Evolutionary conservation across 2,113 vertebrate genomes (phyloP).

Genomic region (Gymnocephalus cernua): DNA sequence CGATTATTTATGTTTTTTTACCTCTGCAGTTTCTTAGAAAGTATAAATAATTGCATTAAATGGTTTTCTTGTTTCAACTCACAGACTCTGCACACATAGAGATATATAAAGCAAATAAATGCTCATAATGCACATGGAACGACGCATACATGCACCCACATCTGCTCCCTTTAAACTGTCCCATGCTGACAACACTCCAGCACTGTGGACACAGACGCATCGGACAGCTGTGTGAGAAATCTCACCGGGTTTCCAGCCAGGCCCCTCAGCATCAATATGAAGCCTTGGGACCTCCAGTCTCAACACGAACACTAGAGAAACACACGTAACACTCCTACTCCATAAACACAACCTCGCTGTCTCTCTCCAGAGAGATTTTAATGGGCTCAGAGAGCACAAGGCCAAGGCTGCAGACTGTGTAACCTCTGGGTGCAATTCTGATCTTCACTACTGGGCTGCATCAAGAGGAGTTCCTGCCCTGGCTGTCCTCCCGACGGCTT

Average conservation of each 20-base stretch:
- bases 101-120: not conserved
- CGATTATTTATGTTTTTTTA: not conserved
- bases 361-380: conserved; percentile 25
- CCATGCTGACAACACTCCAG: conserved; percentile 1
- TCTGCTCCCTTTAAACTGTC: not conserved
- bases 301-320: conserved; percentile 61
- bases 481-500: conserved; percentile 27
- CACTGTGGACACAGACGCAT: conserved; percentile 27
- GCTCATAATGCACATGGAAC: not conserved
- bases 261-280: conserved; percentile 21
- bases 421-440: conserved; percentile 32
- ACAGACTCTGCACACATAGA: not conserved
- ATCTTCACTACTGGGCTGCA: conserved; percentile 22
- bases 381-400: conserved; percentile 22
- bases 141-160: not conserved
- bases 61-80: not conserved
- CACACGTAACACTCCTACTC: conserved; percentile 38
- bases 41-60: conserved; percentile 1
- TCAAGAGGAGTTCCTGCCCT: conserved; percentile 42
- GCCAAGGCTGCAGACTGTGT: not conserved
- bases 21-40: not conserved
- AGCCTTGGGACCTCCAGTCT: conserved; percentile 35
- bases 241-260: conserved; percentile 34
- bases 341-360: conserved; percentile 42
- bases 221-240: conserved; percentile 50